phyloP scores from a whole-genome alignment of 2,113 vertebrate genomes.

The Pholis gunnellus region DNA sequence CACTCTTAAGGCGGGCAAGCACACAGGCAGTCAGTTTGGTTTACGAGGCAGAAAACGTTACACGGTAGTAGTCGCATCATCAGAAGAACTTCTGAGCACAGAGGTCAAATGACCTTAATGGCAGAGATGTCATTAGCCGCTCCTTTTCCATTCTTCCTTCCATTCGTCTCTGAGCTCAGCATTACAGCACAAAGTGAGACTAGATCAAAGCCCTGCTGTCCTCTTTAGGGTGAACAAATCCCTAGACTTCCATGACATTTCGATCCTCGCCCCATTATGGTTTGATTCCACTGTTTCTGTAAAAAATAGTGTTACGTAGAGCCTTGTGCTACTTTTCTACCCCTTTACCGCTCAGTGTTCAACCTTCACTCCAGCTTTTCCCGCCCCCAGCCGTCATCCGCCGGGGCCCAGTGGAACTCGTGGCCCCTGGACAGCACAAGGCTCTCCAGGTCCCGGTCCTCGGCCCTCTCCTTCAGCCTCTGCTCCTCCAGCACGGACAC shows the following conservation, averaged over 20 bases:
- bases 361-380: constrained; percentile 28
- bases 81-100: neutral
- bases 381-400: constrained; percentile 43
- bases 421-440: constrained; percentile 85
- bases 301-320: neutral
- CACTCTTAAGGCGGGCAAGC: neutral
- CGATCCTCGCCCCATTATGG: neutral
- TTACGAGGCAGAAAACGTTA: constrained; percentile 5
- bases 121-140: constrained; percentile 3
- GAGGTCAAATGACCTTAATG: constrained; percentile 22
- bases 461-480: constrained; percentile 86
- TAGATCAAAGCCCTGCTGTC: neutral
- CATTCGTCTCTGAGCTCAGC: neutral
- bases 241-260: neutral
- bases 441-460: constrained; percentile 87
- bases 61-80: constrained; percentile 14
- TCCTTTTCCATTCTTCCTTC: neutral
- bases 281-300: neutral
- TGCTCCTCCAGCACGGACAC: constrained; percentile 90
- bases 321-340: neutral
- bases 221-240: neutral
- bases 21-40: constrained; percentile 9
- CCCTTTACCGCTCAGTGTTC: neutral
- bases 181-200: neutral
- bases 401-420: constrained; percentile 83